Percentiles rank a stretch among this genome's conserved stretches.
Evolutionary conservation across 2,888 invertebrate species (phyloP).

Genomic region (Scotopteryx bipunctaria): DNA sequence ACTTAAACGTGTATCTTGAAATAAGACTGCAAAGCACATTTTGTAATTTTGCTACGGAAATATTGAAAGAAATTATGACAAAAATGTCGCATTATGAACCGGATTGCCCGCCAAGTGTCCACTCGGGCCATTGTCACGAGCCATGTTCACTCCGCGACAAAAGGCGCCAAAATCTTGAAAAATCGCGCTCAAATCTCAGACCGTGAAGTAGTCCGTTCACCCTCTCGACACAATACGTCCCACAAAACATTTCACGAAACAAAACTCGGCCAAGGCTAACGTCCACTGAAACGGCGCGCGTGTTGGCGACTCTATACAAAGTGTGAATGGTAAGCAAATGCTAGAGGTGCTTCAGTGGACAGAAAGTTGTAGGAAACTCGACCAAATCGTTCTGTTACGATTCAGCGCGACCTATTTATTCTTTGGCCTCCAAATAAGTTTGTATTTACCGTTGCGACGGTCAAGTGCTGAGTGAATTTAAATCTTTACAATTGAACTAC

Average conservation of each 20-base stretch:
- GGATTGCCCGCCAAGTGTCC: constrained; percentile 6
- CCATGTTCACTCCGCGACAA: constrained; percentile 17
- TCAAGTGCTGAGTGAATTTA: constrained; percentile 24
- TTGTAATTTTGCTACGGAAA: no score
- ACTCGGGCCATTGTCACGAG: constrained; percentile 6
- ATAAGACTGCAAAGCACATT: no score
- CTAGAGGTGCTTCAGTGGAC: not conserved
- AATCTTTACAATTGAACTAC: constrained; percentile 5
- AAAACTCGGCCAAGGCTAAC: not conserved
- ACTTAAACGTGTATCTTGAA: no score
- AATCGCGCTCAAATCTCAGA: constrained; percentile 9
- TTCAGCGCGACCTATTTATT: constrained; percentile 8
- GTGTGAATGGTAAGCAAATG: not conserved
- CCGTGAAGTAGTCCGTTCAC: constrained; percentile 8
- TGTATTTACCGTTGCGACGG: constrained; percentile 16
- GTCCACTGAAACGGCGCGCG: not conserved
- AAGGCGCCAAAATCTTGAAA: constrained; percentile 21
- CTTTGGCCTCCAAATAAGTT: constrained; percentile 20
- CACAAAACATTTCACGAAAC: constrained; percentile 18
- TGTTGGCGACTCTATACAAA: not conserved
- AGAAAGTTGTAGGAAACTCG: constrained; percentile 1
- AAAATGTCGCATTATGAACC: not conserved
- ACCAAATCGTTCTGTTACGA: constrained; percentile 13
- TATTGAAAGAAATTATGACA: not conserved
- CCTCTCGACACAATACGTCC: constrained; percentile 15